phyloP scores from a whole-genome alignment of 2,888 invertebrate species.

The Cataglyphis altisquamis region DNA sequence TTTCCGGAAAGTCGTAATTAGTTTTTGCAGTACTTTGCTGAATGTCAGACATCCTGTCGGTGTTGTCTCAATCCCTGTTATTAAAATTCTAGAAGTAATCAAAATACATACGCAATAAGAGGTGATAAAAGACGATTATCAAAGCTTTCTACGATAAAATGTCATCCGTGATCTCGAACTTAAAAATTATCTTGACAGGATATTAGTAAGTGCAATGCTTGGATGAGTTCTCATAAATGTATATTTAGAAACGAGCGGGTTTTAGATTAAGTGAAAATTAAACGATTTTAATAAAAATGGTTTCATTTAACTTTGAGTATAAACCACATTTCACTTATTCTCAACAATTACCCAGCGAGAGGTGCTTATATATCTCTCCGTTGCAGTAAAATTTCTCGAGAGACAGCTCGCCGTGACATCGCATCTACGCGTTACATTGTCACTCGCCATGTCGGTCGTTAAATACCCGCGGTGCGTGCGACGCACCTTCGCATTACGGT shows the following conservation, averaged over 20 bases:
- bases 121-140: slow-evolving; percentile 1
- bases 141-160: neutral
- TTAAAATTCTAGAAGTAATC: slow-evolving; percentile 23
- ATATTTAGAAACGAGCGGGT: neutral
- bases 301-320: neutral
- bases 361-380: neutral
- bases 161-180: neutral
- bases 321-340: neutral
- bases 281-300: neutral
- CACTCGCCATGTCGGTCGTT: neutral
- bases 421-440: slow-evolving; percentile 12
- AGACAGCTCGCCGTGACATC: neutral
- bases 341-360: neutral
- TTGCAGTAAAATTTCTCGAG: neutral
- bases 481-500: slow-evolving; percentile 57
- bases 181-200: neutral
- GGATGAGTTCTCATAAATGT: neutral
- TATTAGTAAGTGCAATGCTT: neutral
- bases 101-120: neutral
- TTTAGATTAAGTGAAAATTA: slow-evolving; percentile 1
- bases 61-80: slow-evolving; percentile 6
- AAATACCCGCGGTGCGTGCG: slow-evolving; percentile 22
- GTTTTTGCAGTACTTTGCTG: neutral
- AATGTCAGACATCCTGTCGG: neutral
- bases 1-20: slow-evolving; percentile 31